Evolutionary conservation across 2,888 invertebrate species (phyloP).

Genomic region (Clanis bilineata): DNA sequence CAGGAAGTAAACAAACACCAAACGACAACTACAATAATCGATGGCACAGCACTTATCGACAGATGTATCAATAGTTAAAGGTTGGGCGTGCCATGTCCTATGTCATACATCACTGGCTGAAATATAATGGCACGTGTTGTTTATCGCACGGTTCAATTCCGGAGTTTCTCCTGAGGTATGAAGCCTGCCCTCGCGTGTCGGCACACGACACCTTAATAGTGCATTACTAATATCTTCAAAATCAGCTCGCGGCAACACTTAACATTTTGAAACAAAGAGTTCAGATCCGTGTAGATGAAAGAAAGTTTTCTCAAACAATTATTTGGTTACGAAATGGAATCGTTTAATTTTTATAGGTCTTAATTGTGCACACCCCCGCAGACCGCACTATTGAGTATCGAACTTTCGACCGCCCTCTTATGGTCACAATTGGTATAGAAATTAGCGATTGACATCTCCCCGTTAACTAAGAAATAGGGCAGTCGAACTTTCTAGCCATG

Average conservation of each 20-base stretch:
- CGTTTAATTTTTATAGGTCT: neutral
- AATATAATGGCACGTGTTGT: constrained; percentile 60
- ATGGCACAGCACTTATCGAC: constrained; percentile 30
- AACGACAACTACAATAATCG: neutral
- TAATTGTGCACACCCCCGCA: constrained; percentile 7
- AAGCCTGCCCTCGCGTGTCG: constrained; percentile 15
- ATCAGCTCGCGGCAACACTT: constrained; percentile 10
- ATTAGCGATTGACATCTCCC: neutral
- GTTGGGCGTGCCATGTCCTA: constrained; percentile 27
- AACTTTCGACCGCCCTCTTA: neutral
- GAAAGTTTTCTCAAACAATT: constrained; percentile 11
- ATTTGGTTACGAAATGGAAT: neutral
- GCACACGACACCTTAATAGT: constrained; percentile 6
- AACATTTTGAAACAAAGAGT: constrained; percentile 9
- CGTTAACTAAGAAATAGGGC: neutral
- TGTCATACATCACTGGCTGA: constrained; percentile 46
- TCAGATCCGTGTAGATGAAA: constrained; percentile 1
- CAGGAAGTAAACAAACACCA: neutral
- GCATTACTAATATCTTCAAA: constrained; percentile 9
- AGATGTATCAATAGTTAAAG: constrained; percentile 31
- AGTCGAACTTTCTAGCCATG: no score
- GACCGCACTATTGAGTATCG: no score
- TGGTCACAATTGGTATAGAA: neutral
- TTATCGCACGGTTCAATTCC: constrained; percentile 58
- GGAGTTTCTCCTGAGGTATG: constrained; percentile 56